Base-by-base conservation (phyloP, 2,113 vertebrate genomes). In the Callaeas wilsoni region DNA sequence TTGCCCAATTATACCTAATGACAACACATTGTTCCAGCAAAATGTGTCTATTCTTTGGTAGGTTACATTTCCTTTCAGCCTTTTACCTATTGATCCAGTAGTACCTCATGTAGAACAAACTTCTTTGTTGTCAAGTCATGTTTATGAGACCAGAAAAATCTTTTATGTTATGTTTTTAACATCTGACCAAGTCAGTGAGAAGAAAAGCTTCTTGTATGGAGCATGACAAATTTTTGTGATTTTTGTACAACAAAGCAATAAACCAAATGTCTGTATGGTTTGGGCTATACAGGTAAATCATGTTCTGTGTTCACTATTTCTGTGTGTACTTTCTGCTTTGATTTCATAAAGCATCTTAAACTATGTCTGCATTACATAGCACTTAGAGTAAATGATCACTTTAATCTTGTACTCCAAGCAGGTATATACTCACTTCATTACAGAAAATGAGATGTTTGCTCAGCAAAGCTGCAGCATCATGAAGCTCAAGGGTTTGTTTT, bases 1-100 rank as follows among this genome's bases (percentile, higher is more conserved):
- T 90, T 97, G 41, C 57, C 70, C 68, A 97, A 94, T 97, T 96
- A 96, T 30, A 75, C 49, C 49, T 87, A 90, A 90, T 93, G 63
- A 85, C 73, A 91, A 90, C 92, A 91, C 80, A 30, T 52, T 89
- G 67, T 96, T 95, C 92, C 81, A 92, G 55, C 70, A 90, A 69
- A 87, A 74, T 70, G 20, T 3, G 0, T 76, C 70, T 89, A 37
- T 89, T 89, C 86, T 77, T 81, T 71, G 67, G 25, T 52, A 86
- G 77, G 84, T 83, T 67, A 32, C 42, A 44, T 64, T 83, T 90
- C 70, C 70, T 95, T 92, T 89, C 85, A 69, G 85, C 57, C 42
- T 69, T 76, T 89, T 87, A 68, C 73, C 53, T 89, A 64, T 53
- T 62, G 63, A 80, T 89, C 47, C 56, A 71, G 55, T 59, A 80